Evolutionary conservation across 2,888 invertebrate species (phyloP).

Genomic region (Agonopterix heracliana): DNA sequence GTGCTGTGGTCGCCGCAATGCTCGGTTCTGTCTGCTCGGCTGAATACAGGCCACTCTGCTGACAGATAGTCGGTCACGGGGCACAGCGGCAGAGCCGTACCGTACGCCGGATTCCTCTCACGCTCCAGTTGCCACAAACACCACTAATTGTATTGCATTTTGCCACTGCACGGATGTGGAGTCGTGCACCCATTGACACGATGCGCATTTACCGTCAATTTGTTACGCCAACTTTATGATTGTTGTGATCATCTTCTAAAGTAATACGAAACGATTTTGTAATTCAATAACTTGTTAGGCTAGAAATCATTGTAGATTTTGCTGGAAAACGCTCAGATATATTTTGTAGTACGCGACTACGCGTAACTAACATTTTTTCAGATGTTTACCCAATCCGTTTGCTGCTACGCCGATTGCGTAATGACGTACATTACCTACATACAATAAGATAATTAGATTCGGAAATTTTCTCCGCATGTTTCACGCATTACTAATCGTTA

Average conservation of each 20-base stretch:
- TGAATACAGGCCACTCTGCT: conserved; percentile 41
- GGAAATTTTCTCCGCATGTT: conserved; percentile 14
- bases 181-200: conserved; percentile 25
- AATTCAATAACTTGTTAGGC: background rate
- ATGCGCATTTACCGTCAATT: conserved; percentile 17
- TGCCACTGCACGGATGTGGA: conserved; percentile 40
- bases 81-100: conserved; percentile 52
- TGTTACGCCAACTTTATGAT: conserved; percentile 8
- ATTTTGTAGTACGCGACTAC: too few species aligned
- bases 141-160: conserved; percentile 66
- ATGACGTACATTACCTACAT: conserved; percentile 4
- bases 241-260: background rate
- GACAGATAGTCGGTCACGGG: conserved; percentile 48
- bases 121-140: conserved; percentile 70
- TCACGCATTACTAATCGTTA: conserved; percentile 6
- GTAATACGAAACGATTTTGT: too few species aligned
- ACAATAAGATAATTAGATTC: conserved; percentile 16
- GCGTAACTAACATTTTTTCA: conserved; percentile 5
- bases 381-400: conserved; percentile 6
- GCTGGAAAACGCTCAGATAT: too few species aligned
- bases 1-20: too few species aligned
- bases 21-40: conserved; percentile 22
- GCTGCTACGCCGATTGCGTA: conserved; percentile 7
- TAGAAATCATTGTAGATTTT: background rate
- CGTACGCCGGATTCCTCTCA: conserved; percentile 66